phyloP scores from a whole-genome alignment of 2,797 vertebrate species.

The Acipenser ruthenus region DNA sequence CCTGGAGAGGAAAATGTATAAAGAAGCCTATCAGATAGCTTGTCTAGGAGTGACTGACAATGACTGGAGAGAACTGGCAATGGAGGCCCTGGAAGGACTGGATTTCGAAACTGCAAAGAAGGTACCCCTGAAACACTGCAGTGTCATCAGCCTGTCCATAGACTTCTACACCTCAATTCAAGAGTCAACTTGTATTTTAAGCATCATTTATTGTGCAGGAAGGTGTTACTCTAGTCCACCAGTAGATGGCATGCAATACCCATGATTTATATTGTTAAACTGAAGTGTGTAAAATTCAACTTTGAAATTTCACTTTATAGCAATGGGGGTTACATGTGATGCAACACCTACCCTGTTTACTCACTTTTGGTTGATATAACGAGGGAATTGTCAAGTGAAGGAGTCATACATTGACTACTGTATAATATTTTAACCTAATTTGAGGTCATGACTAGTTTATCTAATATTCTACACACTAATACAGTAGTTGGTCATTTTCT shows the following conservation, averaged over 20 bases:
- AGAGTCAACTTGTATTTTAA: neutral
- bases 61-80: slow-evolving; percentile 92
- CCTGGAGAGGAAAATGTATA: slow-evolving; percentile 88
- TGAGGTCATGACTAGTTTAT: no score
- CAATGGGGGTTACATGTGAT: no score
- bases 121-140: slow-evolving; percentile 46
- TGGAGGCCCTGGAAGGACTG: slow-evolving; percentile 89
- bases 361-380: slow-evolving; percentile 14
- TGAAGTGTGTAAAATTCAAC: no score
- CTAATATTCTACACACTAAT: no score
- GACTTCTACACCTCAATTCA: neutral
- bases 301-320: no score
- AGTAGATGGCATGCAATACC: slow-evolving; percentile 12
- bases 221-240: slow-evolving; percentile 5
- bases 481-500: no score
- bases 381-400: no score
- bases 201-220: neutral
- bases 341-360: neutral
- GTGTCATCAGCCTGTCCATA: neutral
- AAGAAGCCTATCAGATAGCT: slow-evolving; percentile 91
- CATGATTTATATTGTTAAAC: no score
- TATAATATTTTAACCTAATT: no score
- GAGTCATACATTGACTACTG: no score
- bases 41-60: slow-evolving; percentile 91
- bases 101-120: slow-evolving; percentile 96